Percentiles rank a stretch among this genome's conserved stretches.
phyloP scores from a whole-genome alignment of 1,140 invertebrate species.

The Zaprionus davidi region DNA sequence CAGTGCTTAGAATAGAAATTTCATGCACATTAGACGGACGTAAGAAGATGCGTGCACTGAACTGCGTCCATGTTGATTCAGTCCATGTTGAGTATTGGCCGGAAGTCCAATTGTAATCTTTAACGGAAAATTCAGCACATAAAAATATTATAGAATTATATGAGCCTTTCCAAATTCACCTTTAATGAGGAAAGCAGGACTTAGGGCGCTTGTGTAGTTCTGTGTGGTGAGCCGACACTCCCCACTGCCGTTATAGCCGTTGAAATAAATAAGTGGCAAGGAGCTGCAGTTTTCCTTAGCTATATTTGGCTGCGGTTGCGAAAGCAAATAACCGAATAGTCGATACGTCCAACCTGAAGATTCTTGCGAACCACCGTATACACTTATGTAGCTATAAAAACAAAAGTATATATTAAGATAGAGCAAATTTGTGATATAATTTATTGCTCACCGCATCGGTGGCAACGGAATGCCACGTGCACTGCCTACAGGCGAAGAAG shows the following conservation, averaged over 20 bases:
- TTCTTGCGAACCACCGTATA: slow-evolving; percentile 75
- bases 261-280: slow-evolving; percentile 85
- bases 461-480: slow-evolving; percentile 84
- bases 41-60: slow-evolving; percentile 92
- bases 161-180: slow-evolving; percentile 84
- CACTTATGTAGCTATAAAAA: slow-evolving; percentile 76
- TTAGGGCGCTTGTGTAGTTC: slow-evolving; percentile 90
- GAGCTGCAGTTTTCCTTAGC: slow-evolving; percentile 64
- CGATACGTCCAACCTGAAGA: slow-evolving; percentile 81
- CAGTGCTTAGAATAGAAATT: slow-evolving; percentile 87
- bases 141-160: no score
- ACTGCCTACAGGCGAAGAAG: slow-evolving; percentile 85
- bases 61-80: slow-evolving; percentile 92
- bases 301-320: slow-evolving; percentile 45
- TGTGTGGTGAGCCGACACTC: slow-evolving; percentile 91
- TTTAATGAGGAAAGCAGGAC: slow-evolving; percentile 91
- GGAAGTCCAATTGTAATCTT: slow-evolving; percentile 92
- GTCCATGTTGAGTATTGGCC: slow-evolving; percentile 95
- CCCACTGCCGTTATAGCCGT: slow-evolving; percentile 87
- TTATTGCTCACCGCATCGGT: slow-evolving; percentile 65
- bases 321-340: slow-evolving; percentile 72
- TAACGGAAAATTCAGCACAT: background rate
- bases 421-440: background rate
- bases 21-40: slow-evolving; percentile 90
- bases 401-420: background rate